Evolutionary conservation across 2,888 invertebrate genomes (phyloP), one percentile per base, ranked within the genome.

Genomic region (Neocrepidodera transversa): DNA sequence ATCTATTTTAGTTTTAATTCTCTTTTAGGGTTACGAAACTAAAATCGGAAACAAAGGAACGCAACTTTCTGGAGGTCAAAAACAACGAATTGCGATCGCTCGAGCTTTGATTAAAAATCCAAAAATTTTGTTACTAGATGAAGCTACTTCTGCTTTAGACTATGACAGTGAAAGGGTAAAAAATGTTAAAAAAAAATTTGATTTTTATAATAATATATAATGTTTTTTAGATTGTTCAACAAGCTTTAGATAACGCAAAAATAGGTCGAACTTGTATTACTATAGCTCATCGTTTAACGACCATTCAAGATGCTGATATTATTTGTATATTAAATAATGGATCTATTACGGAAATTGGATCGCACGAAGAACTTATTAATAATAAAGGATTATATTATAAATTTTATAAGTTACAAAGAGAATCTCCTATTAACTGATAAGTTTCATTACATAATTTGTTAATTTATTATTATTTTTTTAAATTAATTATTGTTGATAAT

Each of bases 71-170:
- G 93, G 93, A 1, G 93, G 93, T 1, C 93, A 93, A 79, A 92
- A 92, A 73, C 93, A 93, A 74, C 80, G 92, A 64, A 87, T 93
- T 45, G 74, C 75, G 1, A 93, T 95, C 66, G 94, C 94, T 0
- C 82, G 94, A 67, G 93, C 94, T 0, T 80, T 95, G 13, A 83
- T 95, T 16, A 80, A 91, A 58, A 85, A 90, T 72, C 94, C 94
- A 0, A 86, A 86, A 74, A 88, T 95, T 71, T 80, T 92, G 38
- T 78, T 91, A 26, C 79, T 91, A 1, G 93, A 94, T 73, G 94
- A 94, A 78, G 93, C 93, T 0, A 94, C 94, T 1, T 93, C 93
- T 11, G 93, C 93, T 5, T 80, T 93, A 49, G 93, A 94, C 75
- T 87, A 89, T 1, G 90, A 92, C 79, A 93, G 91, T 76, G 95